phyloP scores from a whole-genome alignment of 1,140 invertebrate species.

The Dryas iulia region DNA sequence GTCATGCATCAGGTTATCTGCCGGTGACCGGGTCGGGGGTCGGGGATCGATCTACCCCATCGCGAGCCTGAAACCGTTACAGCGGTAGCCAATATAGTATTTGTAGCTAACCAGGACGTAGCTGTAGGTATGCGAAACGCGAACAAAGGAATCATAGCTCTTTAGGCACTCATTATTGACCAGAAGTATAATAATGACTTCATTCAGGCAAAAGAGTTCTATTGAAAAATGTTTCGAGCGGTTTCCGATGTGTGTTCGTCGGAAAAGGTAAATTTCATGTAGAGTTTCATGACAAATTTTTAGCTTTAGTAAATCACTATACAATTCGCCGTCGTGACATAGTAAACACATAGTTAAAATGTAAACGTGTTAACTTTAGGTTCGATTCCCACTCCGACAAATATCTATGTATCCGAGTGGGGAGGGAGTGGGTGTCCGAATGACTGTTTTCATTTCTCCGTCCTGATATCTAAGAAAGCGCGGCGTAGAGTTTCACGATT shows the following conservation, averaged over 20 bases:
- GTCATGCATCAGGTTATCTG: conserved; percentile 38
- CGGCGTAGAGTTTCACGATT: no score
- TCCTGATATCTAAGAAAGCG: no score
- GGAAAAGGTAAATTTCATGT: background rate
- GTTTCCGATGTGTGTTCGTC: background rate
- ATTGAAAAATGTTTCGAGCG: background rate
- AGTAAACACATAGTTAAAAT: no score
- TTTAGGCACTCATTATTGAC: background rate
- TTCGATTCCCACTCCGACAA: no score
- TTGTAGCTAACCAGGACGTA: conserved; percentile 3
- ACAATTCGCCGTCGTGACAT: no score
- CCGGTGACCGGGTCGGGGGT: conserved; percentile 52
- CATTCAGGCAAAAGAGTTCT: background rate
- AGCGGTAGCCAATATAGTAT: conserved; percentile 14
- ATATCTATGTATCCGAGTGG: no score
- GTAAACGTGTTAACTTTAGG: no score
- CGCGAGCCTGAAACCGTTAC: conserved; percentile 6
- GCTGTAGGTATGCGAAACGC: background rate
- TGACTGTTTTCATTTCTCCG: no score
- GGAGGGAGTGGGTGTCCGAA: no score
- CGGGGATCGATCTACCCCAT: conserved; percentile 42
- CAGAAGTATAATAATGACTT: background rate
- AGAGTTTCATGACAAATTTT: background rate
- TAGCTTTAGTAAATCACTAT: background rate
- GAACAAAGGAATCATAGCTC: conserved; percentile 4